A percentile compares a stretch with the other conserved stretches of the same genome.
Evolutionary conservation across 2,113 vertebrate genomes (phyloP).

Genomic region (Mellivora capensis): DNA sequence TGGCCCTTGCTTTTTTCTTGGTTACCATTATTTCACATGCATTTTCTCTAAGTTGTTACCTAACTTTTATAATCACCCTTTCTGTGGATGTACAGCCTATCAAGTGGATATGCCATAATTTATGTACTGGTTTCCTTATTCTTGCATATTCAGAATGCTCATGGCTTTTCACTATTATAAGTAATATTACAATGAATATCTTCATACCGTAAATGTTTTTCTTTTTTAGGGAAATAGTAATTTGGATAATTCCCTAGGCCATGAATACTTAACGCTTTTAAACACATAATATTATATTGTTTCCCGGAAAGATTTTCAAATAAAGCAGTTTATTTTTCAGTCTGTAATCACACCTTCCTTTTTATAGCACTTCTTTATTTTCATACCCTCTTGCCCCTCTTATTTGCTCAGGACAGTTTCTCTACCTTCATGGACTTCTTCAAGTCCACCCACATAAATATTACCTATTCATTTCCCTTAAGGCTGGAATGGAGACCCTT

Average conservation of each 20-base stretch:
- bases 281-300: not conserved
- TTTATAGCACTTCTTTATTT: not conserved
- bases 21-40: not conserved
- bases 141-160: not conserved
- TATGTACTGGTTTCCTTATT: not conserved
- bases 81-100: not conserved
- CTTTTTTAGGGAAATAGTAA: not conserved
- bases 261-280: not conserved
- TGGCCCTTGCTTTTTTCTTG: not conserved
- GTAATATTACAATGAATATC: not conserved
- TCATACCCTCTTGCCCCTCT: not conserved
- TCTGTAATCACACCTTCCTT: not conserved
- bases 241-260: not conserved
- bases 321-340: not conserved
- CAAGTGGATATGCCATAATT: not conserved
- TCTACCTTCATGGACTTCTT: not conserved
- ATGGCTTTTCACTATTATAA: slow-evolving; percentile 15
- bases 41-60: not conserved
- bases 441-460: not conserved
- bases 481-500: not conserved
- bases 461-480: not conserved
- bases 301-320: slow-evolving; percentile 11
- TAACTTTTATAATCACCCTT: slow-evolving; percentile 11
- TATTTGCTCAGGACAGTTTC: not conserved
- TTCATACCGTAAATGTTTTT: slow-evolving; percentile 16